Base-by-base conservation (phyloP, 2,888 invertebrate genomes). In the Monochamus alternatus region DNA sequence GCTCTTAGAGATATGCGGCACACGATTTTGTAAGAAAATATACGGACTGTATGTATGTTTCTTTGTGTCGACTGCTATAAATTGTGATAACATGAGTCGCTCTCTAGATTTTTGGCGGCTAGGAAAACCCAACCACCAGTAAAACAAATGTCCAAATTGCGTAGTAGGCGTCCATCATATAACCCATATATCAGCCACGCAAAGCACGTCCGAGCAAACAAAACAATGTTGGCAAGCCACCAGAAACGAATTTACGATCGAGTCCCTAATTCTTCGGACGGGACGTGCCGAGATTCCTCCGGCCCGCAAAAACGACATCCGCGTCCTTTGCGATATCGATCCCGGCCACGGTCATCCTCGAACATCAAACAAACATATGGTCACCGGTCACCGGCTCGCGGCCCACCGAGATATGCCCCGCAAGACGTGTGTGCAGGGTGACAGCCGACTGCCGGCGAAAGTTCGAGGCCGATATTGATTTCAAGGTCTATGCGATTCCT, bases 301-400 rank as follows among this genome's bases (percentile, higher is more conserved):
- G n/a, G 12, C 5, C 51, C 51, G 51, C 12, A 22, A 55, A 55
- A n/a, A n/a, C 3, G 14, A 7, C 8, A 22, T 12, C n/a, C 14
- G 55, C n/a, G 14, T 55, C 55, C 55, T 55, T 7, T 14, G 5
- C 55, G 55, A 55, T 55, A 55, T 55, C 55, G 55, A 55, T 22
- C 55, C 51, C 55, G 10, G 52, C n/a, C 52, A 10, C 52, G 7
- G 52, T 1, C 10, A 52, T 52, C 52, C 52, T n/a, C n/a, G 55
- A 55, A 55, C 55, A 22, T 55, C 55, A 55, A 55, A n/a, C 55
- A 22, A 22, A 55, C 55, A 22, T 22, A 22, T 14, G 55, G n/a
- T 55, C 55, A 22, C 55, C 14, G 55, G 7, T 22, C 22, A 22
- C 22, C 22, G 22, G 22, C 22, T 22, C 14, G 3, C 55, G n/a